Percentiles rank a stretch among this genome's conserved stretches.
These are phyloP conservation scores for Cossypha polioptera DNA, from an alignment of 2,797 vertebrate species.

Conservation along the genomic window DNA sequence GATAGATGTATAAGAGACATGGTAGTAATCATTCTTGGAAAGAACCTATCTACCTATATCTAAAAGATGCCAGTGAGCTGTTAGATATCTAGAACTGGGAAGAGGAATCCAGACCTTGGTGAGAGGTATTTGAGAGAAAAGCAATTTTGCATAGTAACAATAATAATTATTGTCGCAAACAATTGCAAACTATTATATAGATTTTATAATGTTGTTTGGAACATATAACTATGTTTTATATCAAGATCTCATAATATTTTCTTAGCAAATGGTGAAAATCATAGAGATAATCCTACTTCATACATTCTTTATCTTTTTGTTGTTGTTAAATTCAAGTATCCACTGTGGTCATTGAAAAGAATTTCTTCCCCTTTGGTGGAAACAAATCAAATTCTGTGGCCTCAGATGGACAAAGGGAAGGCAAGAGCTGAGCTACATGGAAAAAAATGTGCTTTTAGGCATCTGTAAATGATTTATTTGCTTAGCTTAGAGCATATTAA, in stretches of 20 bases:
- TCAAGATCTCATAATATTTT: not conserved
- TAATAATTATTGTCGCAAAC: not conserved
- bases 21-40: not conserved
- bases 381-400: not conserved
- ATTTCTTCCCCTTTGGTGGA: not conserved
- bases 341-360: not conserved
- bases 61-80: not conserved
- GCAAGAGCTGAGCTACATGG: not conserved
- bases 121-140: not conserved
- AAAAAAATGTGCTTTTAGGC: not conserved
- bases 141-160: not conserved
- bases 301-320: not conserved
- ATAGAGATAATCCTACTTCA: not conserved
- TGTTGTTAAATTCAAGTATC: not conserved
- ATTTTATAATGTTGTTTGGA: not conserved
- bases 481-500: not conserved
- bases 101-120: not conserved
- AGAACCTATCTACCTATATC: not conserved
- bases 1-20: not conserved
- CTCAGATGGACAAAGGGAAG: not conserved
- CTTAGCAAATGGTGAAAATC: not conserved
- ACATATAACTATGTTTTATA: not conserved
- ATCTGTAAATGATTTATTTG: not conserved
- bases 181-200: not conserved
- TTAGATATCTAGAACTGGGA: not conserved